A percentile compares a stretch with the other conserved stretches of the same genome.
phyloP scores from a whole-genome alignment of 2,113 vertebrate genomes.

The Solea senegalensis region DNA sequence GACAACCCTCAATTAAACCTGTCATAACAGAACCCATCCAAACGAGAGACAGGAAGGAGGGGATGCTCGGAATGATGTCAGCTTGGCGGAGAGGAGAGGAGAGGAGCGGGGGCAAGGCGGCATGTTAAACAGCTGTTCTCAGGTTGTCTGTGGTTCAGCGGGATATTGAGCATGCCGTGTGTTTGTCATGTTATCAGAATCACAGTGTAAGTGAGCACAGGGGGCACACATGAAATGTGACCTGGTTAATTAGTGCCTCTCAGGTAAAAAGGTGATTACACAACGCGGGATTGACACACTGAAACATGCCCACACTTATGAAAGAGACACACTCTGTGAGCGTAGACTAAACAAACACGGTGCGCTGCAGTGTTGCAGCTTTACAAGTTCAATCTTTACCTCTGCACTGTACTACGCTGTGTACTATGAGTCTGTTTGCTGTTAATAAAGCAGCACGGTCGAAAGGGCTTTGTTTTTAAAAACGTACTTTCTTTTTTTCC shows the following conservation, averaged over 20 bases:
- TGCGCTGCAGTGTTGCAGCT: background rate
- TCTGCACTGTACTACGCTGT: background rate
- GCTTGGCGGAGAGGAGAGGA: conserved; percentile 43
- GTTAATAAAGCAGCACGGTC: conserved; percentile 1
- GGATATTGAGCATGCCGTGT: conserved; percentile 49
- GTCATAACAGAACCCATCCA: conserved; percentile 84
- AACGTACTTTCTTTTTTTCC: conserved; percentile 20
- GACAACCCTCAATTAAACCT: conserved; percentile 87
- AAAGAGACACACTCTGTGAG: conserved; percentile 4
- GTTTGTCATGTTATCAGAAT: conserved; percentile 62
- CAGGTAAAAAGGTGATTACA: conserved; percentile 37
- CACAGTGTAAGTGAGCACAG: conserved; percentile 27
- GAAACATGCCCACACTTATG: conserved; percentile 45
- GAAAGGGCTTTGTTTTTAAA: conserved; percentile 19
- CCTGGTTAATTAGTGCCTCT: conserved; percentile 46
- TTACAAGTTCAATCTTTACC: conserved; percentile 13
- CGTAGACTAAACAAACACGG: conserved; percentile 39
- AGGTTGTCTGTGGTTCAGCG: conserved; percentile 48
- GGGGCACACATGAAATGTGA: conserved; percentile 43
- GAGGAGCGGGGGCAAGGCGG: conserved; percentile 38
- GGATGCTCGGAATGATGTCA: conserved; percentile 79
- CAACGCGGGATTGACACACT: conserved; percentile 20
- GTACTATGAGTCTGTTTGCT: conserved; percentile 1
- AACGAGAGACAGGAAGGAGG: conserved; percentile 79
- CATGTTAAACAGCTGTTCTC: conserved; percentile 80